Evolutionary conservation across 2,797 vertebrate genomes (phyloP), one percentile per base, ranked within the genome.

Genomic region (Dryobates pubescens): DNA sequence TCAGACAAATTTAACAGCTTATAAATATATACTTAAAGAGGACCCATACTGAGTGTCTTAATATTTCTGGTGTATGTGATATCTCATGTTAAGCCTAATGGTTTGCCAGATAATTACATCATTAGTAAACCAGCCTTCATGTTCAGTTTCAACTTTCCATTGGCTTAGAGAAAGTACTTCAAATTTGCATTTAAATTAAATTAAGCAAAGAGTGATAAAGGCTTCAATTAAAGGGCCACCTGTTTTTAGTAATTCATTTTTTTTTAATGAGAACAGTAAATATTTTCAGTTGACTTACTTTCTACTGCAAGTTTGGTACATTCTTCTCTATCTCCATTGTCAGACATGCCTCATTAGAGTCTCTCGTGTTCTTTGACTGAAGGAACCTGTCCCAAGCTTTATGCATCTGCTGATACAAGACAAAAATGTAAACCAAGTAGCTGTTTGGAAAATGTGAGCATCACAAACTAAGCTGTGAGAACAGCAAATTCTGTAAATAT

Each of bases 171-270:
- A 91, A 97, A 95, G 89, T 78, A 96, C 96, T 97, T 96, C 83
- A 92, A 94, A 97, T 97, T 97, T 97, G 94, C 97, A 97, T 98
- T 97, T 97, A 97, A 97, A 97, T 97, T 82, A 78, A 92, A 97
- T 96, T 91, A 91, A 96, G 68, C 80, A 77, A 94, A 97, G 94
- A 96, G 88, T 96, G 96, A 97, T 97, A 98, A 97, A 97, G 87
- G 90, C 94, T 98, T 97, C 96, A 97, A 95, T 97, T 98, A 97
- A 97, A 97, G 97, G 83, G 58, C 82, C 97, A 95, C 94, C 96
- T 96, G 91, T 95, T 97, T 97, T 88, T 74, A 88, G 95, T 97
- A 97, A 98, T 96, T 97, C 85, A 96, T 98, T 97, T 97, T 43
- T 97, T 43, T 97, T 97, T 97, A 97, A 97, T 97, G 97, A 92